Base-by-base conservation (phyloP, 2,888 invertebrate genomes). In the Odontocerum albicorne region DNA sequence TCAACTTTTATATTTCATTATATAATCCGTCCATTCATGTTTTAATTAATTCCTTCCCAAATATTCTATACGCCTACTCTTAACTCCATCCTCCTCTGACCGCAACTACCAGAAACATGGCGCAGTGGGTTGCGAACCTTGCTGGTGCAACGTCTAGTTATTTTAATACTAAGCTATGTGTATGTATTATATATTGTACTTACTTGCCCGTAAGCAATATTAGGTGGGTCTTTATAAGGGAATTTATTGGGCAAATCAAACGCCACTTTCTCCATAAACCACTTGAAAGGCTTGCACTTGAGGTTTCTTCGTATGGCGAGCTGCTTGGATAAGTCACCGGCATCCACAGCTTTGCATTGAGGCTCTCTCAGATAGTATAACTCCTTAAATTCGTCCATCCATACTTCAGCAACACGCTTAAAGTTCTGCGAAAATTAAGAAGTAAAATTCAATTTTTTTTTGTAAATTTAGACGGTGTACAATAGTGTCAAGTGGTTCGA, bases 331-430 rank as follows among this genome's bases (percentile, higher is more conserved):
- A 97, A 70, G 72, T 96, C 89, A 0, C 96, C 96, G 0, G 91
- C 77, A 69, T 91, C 85, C 10, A 94, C 75, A 1, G 70, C 68
- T 12, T 81, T 74, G 66, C 92, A 90, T 66, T 88, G 86, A 0
- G 94, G 90, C 22, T 90, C 77, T 0, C 93, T 80, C 57, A 76
- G 72, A 73, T 96, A 97, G 49, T 97, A 70, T 67, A 85, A 86
- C 63, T 95, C 81, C 1, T 91, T 92, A 70, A 94, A 98, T 66
- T 97, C 96, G 68, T 98, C 97, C 96, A 98, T 96, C 97, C 97
- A 98, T 2, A 97, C 96, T 65, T 93, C 94, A 0, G 96, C 96
- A 0, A 96, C 96, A 56, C 96, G 82, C 36, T 88, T 84, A 71
- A 93, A 94, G 72, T 96, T 96, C 89, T 91, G 66, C 13, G n/a